A percentile compares a stretch with the other conserved stretches of the same genome.
phyloP scores from a whole-genome alignment of 2,113 vertebrate genomes.

The Lasiurus borealis region DNA sequence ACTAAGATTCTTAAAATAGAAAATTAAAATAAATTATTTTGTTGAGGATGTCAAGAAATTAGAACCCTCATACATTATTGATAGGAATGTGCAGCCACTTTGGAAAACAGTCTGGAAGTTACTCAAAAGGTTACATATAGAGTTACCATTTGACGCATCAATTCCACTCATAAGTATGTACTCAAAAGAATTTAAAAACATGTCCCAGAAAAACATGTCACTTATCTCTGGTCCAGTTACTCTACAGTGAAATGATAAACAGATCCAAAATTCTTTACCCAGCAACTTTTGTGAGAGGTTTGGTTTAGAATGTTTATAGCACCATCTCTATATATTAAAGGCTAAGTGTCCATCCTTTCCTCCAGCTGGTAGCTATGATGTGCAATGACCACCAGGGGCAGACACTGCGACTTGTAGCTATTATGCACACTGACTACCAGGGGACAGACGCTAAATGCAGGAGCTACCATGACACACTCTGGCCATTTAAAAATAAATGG shows the following conservation, averaged over 20 bases:
- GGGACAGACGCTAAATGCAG: no score
- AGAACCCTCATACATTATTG: not conserved
- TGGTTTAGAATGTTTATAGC: not conserved
- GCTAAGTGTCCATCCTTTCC: no score
- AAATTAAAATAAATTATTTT: constrained; percentile 13
- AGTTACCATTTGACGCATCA: not conserved
- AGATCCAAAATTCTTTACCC: not conserved
- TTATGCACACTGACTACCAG: no score
- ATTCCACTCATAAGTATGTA: not conserved
- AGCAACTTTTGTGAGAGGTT: not conserved
- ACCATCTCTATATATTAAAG: not conserved
- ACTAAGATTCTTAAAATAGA: not conserved
- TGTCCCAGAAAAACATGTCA: not conserved
- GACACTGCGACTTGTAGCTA: no score
- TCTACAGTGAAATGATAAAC: not conserved
- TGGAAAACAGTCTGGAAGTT: not conserved
- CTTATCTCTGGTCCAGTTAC: not conserved
- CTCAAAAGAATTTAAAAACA: not conserved
- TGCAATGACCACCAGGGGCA: no score
- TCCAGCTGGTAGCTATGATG: no score
- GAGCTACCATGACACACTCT: no score
- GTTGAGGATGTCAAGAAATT: not conserved
- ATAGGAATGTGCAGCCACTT: not conserved
- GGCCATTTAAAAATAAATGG: no score
- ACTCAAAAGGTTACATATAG: not conserved